Conservation (phyloP, 2,888 invertebrate species). For the Dromius quadrimaculatus region DNA sequence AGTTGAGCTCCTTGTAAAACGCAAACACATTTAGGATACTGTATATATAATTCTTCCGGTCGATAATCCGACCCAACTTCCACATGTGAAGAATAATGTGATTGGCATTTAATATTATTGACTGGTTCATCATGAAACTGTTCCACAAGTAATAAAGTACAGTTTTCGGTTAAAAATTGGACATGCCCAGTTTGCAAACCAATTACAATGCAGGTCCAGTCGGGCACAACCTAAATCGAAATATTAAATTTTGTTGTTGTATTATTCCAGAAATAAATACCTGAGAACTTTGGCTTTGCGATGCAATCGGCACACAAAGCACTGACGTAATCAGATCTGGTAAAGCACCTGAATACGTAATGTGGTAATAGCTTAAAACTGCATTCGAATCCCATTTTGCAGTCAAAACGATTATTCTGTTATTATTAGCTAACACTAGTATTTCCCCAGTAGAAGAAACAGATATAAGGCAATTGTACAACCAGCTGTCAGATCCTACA, state of each 20-base stretch:
- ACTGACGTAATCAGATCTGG: conserved; percentile 68
- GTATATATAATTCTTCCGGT: conserved; percentile 80
- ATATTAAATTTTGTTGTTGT: neutral
- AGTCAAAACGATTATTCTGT: conserved; percentile 75
- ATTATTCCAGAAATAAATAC: conserved; percentile 53
- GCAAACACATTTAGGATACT: conserved; percentile 79
- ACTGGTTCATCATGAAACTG: conserved; percentile 87
- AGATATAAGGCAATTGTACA: conserved; percentile 76
- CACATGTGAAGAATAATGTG: conserved; percentile 69
- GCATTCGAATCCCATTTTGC: conserved; percentile 74
- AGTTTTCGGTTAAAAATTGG: conserved; percentile 90
- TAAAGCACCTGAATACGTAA: conserved; percentile 71
- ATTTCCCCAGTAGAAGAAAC: conserved; percentile 81
- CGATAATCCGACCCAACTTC: conserved; percentile 62
- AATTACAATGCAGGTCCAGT: conserved; percentile 93
- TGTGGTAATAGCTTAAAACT: conserved; percentile 69
- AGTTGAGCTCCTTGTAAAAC: conserved; percentile 82
- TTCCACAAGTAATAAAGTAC: conserved; percentile 84
- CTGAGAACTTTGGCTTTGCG: conserved; percentile 63
- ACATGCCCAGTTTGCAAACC: conserved; percentile 89
- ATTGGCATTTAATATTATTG: conserved; percentile 82
- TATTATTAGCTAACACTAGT: conserved; percentile 75
- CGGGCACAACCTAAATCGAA: conserved; percentile 75
- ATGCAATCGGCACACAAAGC: conserved; percentile 68
- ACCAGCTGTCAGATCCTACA: conserved; percentile 69